These are phyloP conservation scores for Drosophila formosana DNA, from an alignment of 2,888 invertebrate species.

Conservation along the genomic window DNA sequence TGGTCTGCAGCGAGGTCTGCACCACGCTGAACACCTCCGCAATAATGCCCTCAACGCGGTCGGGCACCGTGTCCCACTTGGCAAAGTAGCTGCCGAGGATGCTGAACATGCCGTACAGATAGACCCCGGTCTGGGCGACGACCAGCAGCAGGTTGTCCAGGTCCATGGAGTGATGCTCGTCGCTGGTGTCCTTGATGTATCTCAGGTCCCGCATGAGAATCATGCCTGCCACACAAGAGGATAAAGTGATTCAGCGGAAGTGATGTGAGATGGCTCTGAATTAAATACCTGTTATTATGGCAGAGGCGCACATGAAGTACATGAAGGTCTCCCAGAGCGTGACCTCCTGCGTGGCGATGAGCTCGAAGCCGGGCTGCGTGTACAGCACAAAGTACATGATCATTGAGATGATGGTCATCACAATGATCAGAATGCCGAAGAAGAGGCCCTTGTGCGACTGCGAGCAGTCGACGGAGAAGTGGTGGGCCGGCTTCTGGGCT, in stretches of 20 bases:
- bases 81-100: constrained; percentile 88
- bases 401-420: constrained; percentile 93
- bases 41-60: constrained; percentile 88
- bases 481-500: constrained; percentile 86
- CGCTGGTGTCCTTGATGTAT: constrained; percentile 86
- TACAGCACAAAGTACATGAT: constrained; percentile 96
- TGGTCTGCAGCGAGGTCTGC: constrained; percentile 92
- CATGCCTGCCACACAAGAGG: constrained; percentile 85
- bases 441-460: constrained; percentile 93
- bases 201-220: constrained; percentile 89
- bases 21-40: constrained; percentile 91
- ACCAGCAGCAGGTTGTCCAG: constrained; percentile 93
- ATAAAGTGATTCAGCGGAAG: not conserved
- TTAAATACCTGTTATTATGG: constrained; percentile 86
- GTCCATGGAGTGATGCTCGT: constrained; percentile 86
- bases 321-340: constrained; percentile 91
- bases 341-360: constrained; percentile 90
- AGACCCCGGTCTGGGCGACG: constrained; percentile 95
- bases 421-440: constrained; percentile 91
- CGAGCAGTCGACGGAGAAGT: constrained; percentile 93
- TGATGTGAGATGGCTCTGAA: not conserved
- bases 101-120: constrained; percentile 94
- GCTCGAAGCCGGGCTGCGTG: constrained; percentile 87
- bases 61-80: constrained; percentile 83
- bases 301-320: constrained; percentile 89